Evolutionary conservation across 1,140 invertebrate genomes (phyloP).

Genomic region (Anoplolepis gracilipes): DNA sequence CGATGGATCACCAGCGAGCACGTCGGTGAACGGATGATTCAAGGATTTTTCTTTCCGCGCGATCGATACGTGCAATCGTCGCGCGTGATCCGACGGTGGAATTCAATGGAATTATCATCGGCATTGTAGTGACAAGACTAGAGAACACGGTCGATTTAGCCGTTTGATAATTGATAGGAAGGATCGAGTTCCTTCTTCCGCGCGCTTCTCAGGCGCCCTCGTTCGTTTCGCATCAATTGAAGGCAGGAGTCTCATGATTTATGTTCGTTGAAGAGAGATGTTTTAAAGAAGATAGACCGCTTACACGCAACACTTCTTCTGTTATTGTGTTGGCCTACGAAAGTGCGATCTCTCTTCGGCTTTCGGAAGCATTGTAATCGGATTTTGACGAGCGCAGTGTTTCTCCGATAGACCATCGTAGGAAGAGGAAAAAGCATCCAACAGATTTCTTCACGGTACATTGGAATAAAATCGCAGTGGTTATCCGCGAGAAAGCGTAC

Average conservation of each 20-base stretch:
- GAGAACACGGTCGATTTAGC: conserved; percentile 8
- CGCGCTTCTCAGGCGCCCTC: background rate
- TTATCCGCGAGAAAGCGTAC: background rate
- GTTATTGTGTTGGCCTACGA: background rate
- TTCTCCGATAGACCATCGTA: background rate
- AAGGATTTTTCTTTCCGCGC: background rate
- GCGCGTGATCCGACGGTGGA: background rate
- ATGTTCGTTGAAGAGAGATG: background rate
- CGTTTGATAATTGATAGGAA: background rate
- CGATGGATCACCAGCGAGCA: background rate
- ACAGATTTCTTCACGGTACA: background rate
- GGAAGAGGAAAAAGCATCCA: background rate
- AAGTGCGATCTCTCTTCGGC: background rate
- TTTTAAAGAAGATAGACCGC: background rate
- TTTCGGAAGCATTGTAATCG: background rate
- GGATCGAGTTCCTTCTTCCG: background rate
- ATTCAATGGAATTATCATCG: background rate
- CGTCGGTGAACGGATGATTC: conserved; percentile 4
- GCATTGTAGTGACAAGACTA: background rate
- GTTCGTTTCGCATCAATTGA: background rate
- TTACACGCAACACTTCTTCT: background rate
- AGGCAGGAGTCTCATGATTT: background rate
- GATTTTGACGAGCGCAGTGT: background rate
- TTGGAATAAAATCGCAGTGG: background rate
- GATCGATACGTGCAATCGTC: background rate